Base-by-base conservation (phyloP, 35 echinoderm and acorn worm species). In the Diadema setosum region DNA sequence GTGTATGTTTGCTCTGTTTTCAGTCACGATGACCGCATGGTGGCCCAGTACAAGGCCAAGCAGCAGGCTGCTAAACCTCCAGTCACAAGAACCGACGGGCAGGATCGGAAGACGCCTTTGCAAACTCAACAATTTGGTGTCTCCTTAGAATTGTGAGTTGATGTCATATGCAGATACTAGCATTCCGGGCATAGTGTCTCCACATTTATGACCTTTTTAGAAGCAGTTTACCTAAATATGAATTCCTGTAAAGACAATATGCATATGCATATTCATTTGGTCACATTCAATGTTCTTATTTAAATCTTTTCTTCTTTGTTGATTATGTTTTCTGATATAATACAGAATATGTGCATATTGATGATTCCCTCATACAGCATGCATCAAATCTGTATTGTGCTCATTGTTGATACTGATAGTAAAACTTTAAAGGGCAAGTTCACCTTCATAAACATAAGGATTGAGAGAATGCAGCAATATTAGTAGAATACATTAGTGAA, bases 81-180 rank as follows among this genome's bases (percentile, higher is more conserved):
- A 11, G n/a, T n/a, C 48, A 52, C 48, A 11, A 52, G n/a, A n/a
- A 52, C 48, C n/a, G 48, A 52, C n/a, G 48, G 48, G 9, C 48
- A 52, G 48, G 9, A 9, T 9, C 49, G 52, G 9, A 85, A 82
- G 1, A 60, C 55, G 18, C 44, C 37, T 2, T 41, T 48, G 3
- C 84, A 70, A 61, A 90, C 89, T 40, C 90, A 88, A 60, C 95
- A 97, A 65, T 97, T 97, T 93, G 91, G 91, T 76, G 91, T 97
- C 6, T 65, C 95, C 2, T 58, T 97, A 27, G 33, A 90, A 60
- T 83, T 90, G 95, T 97, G 84, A 97, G 95, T 87, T 24, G 23
- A 52, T 11, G 16, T 50, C 18, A 23, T 70, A 40, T 26, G 17
- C n/a, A 40, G 15, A 35, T 18, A 14, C 17, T 16, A 42, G 39